A percentile compares a stretch with the other conserved stretches of the same genome.
Conservation (phyloP, 2,888 invertebrate species). For the Drosophila nigricruria region DNA sequence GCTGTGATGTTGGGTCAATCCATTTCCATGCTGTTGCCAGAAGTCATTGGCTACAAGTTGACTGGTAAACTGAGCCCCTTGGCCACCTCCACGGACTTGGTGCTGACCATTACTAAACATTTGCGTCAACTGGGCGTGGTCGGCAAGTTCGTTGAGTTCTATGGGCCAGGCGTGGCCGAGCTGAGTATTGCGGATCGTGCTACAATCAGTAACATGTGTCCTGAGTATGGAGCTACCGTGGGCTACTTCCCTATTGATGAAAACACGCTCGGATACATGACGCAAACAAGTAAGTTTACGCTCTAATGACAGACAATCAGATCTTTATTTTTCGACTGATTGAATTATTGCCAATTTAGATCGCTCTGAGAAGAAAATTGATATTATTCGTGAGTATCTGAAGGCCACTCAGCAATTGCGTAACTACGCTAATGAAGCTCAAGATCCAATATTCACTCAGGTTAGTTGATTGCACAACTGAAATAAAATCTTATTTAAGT, state of each 20-base stretch:
- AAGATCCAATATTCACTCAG: conserved; percentile 94
- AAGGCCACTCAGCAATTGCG: conserved; percentile 93
- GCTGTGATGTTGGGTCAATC: conserved; percentile 99
- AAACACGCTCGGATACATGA: conserved; percentile 92
- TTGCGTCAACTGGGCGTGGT: conserved; percentile 97
- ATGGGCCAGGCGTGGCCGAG: conserved; percentile 95
- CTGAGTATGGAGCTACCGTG: conserved; percentile 98
- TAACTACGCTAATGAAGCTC: conserved; percentile 90
- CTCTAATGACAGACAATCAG: neutral
- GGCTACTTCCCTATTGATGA: conserved; percentile 97
- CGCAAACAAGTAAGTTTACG: conserved; percentile 90
- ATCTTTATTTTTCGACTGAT: neutral
- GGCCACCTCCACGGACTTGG: conserved; percentile 98
- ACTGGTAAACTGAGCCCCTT: conserved; percentile 92
- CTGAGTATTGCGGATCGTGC: conserved; percentile 98
- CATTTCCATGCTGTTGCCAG: conserved; percentile 97
- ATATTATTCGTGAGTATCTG: conserved; percentile 93
- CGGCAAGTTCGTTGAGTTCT: conserved; percentile 99
- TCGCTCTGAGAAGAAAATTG: conserved; percentile 91
- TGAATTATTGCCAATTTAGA: conserved; percentile 86
- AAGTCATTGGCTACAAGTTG: conserved; percentile 97
- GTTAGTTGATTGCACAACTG: conserved; percentile 64
- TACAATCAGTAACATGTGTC: conserved; percentile 99
- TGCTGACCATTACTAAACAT: conserved; percentile 98
- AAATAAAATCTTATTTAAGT: neutral